phyloP scores from a whole-genome alignment of 2,113 vertebrate genomes.

The Chaetodon auriga region DNA sequence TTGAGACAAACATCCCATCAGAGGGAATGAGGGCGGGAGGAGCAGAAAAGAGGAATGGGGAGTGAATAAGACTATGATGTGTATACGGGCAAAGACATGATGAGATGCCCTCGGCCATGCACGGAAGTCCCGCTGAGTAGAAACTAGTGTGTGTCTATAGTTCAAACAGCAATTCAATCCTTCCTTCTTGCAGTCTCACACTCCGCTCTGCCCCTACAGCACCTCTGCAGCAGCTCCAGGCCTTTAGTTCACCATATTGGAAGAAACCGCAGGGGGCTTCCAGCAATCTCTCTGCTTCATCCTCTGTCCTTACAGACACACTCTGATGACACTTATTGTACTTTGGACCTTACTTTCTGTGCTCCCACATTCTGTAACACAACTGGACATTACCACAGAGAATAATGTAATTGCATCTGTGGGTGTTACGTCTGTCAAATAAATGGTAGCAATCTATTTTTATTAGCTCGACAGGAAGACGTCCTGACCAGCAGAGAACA shows the following conservation, averaged over 20 bases:
- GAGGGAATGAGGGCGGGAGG: not conserved
- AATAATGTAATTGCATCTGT: conserved; percentile 5
- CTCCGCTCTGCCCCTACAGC: conserved; percentile 11
- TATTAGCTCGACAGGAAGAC: not conserved
- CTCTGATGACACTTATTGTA: conserved; percentile 38
- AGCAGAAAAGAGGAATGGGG: conserved; percentile 4
- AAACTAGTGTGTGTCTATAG: conserved; percentile 42
- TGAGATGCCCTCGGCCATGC: conserved; percentile 42
- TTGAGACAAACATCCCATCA: conserved; percentile 20
- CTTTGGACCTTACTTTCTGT: not conserved
- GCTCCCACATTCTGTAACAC: conserved; percentile 7
- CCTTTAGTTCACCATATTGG: conserved; percentile 38
- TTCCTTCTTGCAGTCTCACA: conserved; percentile 20
- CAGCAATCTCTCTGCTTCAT: conserved; percentile 32
- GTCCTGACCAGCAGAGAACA: not conserved
- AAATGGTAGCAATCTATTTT: not conserved
- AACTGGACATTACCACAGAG: conserved; percentile 4
- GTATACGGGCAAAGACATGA: conserved; percentile 29
- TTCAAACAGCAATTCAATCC: conserved; percentile 50
- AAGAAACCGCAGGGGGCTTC: conserved; percentile 50
- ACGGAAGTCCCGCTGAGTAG: conserved; percentile 46
- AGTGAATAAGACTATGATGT: conserved; percentile 21
- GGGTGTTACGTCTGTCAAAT: conserved; percentile 1
- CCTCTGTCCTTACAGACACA: conserved; percentile 14
- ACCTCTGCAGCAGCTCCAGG: conserved; percentile 43